Evolutionary conservation across 2,113 vertebrate species (phyloP).

Genomic region (Lagopus muta): DNA sequence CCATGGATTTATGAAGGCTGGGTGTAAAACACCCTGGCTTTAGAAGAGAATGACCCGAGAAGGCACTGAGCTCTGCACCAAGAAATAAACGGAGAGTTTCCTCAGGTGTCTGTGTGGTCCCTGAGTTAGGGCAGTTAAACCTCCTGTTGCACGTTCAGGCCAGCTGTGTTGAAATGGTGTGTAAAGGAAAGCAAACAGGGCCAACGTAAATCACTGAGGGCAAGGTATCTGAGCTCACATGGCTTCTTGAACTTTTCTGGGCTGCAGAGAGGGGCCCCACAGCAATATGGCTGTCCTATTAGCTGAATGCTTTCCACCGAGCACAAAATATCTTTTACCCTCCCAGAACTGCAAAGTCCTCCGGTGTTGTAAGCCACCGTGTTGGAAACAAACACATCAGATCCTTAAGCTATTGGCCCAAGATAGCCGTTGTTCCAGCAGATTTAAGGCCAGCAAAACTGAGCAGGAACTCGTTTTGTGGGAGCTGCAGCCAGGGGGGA

Average conservation of each 20-base stretch:
- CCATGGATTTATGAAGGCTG: neutral
- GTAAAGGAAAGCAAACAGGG: neutral
- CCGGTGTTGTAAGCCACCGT: neutral
- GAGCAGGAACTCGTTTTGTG: neutral
- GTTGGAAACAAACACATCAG: neutral
- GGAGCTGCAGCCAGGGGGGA: neutral
- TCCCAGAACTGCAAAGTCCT: neutral
- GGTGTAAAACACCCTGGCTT: neutral
- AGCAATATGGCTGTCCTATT: neutral
- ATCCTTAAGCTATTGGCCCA: neutral
- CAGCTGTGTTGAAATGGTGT: neutral
- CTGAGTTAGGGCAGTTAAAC: neutral
- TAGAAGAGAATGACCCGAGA: neutral
- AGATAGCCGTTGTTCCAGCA: neutral
- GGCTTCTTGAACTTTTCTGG: neutral
- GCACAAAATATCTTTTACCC: neutral
- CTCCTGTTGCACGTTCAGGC: neutral
- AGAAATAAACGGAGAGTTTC: neutral
- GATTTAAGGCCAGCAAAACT: neutral
- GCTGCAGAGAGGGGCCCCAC: neutral
- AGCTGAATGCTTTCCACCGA: neutral
- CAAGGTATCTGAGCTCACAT: neutral
- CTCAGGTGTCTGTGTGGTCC: neutral
- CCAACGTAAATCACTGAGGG: neutral
- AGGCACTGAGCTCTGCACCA: neutral